Evolutionary conservation across 2,797 vertebrate genomes (phyloP), one percentile per base, ranked within the genome.

Genomic region (Spea hammondii): DNA sequence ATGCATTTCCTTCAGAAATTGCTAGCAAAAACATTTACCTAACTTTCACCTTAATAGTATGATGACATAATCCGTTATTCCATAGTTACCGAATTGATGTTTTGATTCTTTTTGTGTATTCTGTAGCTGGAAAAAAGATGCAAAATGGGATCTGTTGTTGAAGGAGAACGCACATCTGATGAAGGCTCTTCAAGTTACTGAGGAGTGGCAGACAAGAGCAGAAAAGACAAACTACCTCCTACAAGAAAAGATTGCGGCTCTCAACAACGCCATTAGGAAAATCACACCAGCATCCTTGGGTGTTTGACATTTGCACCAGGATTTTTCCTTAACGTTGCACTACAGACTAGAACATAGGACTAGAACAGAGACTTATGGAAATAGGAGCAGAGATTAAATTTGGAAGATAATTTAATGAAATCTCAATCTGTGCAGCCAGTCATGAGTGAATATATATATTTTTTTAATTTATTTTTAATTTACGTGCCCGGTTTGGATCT

Each of bases 111-210:
- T 3, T 9, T 74, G 78, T 47, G 4, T 59, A 53, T 72, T 62
- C 59, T 64, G 65, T 85, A 97, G 95, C 73, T 94, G 84, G 84
- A 81, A 0, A 93, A 90, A 86, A 94, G 32, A 87, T 64, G 75
- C 80, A 0, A 90, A 90, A 83, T 87, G 85, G 0, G 85, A 90
- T 62, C 6, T 88, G 1, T 71, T 93, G 83, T 84, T 97, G 9
- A 92, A 95, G 89, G 93, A 96, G 85, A 98, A 97, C 69, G 88
- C 92, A 0, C 90, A 92, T 73, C 92, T 97, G 86, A 92, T 92
- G 89, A 89, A 86, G 80, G 93, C 92, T 0, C 88, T 99, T 83
- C 94, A 96, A 87, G 90, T 89, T 13, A 93, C 93, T 0, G 95
- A 98, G 87, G 92, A 93, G 86, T 93, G 93, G 68, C 96, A 96